Base-by-base conservation (phyloP, 1,140 invertebrate genomes). In the Aradophagus sp. region DNA sequence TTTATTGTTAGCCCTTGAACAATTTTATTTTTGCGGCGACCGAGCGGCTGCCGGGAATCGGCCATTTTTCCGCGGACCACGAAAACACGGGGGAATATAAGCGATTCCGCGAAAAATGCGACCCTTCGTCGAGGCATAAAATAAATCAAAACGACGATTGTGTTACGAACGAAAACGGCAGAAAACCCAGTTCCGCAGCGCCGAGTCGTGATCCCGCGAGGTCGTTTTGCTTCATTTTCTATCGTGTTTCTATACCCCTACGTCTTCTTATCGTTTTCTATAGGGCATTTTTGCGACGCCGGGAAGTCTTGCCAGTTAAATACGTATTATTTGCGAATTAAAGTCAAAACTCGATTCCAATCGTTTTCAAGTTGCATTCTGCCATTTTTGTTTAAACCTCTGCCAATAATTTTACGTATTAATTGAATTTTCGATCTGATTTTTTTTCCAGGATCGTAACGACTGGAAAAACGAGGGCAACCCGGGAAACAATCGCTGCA, bases 71-170 rank as follows among this genome's bases (percentile, higher is more conserved):
- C 55, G 39, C 32, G 53, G 34, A n/a, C 63, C 63, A 53, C 45
- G 55, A 68, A 68, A 68, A 68, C 63, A 59, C 31, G 63, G 7
- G 12, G 50, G 14, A 17, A n/a, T n/a, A n/a, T 6, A 16, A 17
- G 23, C 38, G 47, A 47, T 61, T 48, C 41, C 27, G 41, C 11
- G 45, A 63, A 70, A 58, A 63, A 52, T 44, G 56, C 42, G 19
- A 42, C 31, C 58, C 52, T 53, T 29, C 56, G 50, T 5, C 13
- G 32, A 32, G 52, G 58, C 45, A 70, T 70, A 63, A 70, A 70
- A 70, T 70, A 70, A 70, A 70, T 70, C 67, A 70, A 70, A 70
- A 56, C 67, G 29, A 50, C 67, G 67, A 70, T 70, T 70, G 52
- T 62, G 45, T 58, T 62, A 15, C 56, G 67, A 63, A 70, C 63